phyloP scores from a whole-genome alignment of 2,888 invertebrate species.

The Zele albiditarsus region DNA sequence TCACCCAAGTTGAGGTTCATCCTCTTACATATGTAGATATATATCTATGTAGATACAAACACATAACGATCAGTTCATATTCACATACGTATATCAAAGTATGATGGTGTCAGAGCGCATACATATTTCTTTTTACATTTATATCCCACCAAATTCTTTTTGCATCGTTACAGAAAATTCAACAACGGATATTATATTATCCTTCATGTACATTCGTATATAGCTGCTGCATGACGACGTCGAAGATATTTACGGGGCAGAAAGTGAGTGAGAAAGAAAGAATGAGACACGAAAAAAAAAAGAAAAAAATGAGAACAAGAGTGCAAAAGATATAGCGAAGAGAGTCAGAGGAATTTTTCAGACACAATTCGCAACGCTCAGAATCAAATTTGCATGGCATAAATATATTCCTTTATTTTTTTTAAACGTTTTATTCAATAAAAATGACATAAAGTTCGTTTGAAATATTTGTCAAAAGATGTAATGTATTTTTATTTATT shows the following conservation, averaged over 20 bases:
- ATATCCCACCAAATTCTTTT: slow-evolving; percentile 18
- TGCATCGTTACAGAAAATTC: slow-evolving; percentile 41
- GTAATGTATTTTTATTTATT: not conserved
- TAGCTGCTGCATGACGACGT: not conserved
- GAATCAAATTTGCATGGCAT: slow-evolving; percentile 23
- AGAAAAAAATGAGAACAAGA: not conserved
- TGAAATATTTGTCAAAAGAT: slow-evolving; percentile 8
- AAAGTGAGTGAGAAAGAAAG: not conserved
- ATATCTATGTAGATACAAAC: not conserved
- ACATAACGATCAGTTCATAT: slow-evolving; percentile 13
- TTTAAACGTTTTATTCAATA: slow-evolving; percentile 13
- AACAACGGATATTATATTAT: slow-evolving; percentile 11
- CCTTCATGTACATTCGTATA: slow-evolving; percentile 22
- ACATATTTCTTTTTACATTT: not conserved
- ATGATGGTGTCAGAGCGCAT: not conserved
- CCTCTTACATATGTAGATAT: slow-evolving; percentile 28
- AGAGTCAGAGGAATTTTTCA: slow-evolving; percentile 15
- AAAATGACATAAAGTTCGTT: slow-evolving; percentile 13
- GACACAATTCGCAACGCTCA: slow-evolving; percentile 35
- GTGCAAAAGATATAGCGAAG: not conserved
- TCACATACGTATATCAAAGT: not conserved
- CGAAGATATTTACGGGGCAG: slow-evolving; percentile 26
- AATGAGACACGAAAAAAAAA: not conserved
- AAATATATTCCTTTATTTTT: slow-evolving; percentile 17
- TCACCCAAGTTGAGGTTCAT: slow-evolving; percentile 39